Evolutionary conservation across 2,888 invertebrate species (phyloP).

Genomic region (Adineta ricciae): DNA sequence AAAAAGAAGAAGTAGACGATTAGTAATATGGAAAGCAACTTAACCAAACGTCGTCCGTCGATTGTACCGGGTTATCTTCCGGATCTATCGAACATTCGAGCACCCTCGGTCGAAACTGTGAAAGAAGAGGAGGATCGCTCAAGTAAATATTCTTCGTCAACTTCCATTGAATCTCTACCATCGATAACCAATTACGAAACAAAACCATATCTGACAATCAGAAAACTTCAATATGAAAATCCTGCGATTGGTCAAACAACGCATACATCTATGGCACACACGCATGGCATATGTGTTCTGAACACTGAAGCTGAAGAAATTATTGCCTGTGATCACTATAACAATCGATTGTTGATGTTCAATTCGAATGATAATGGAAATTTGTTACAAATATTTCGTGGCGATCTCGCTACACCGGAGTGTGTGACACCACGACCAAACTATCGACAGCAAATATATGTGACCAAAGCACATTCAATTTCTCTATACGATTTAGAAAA

Average conservation of each 20-base stretch:
- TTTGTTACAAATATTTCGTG: neutral
- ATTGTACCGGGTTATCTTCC: neutral
- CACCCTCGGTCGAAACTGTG: neutral
- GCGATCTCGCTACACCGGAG: neutral
- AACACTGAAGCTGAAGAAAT: constrained; percentile 1
- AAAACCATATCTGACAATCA: neutral
- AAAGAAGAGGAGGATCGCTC: neutral
- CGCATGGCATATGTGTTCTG: constrained; percentile 2
- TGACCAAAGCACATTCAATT: constrained; percentile 1
- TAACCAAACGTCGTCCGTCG: constrained; percentile 15
- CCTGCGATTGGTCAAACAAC: neutral
- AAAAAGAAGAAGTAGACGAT: neutral
- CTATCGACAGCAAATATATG: constrained; percentile 1
- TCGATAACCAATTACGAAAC: neutral
- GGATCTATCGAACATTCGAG: neutral
- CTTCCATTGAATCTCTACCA: neutral
- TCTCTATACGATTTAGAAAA: constrained; percentile 16
- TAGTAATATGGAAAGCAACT: neutral
- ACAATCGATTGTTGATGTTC: constrained; percentile 16
- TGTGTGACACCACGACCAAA: neutral
- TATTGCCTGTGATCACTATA: neutral
- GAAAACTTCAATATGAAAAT: neutral
- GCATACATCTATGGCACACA: neutral
- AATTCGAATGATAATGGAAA: neutral
- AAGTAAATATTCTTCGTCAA: neutral